A percentile compares a stretch with the other conserved stretches of the same genome.
Conservation (phyloP, 1,140 invertebrate species). For the Caenorhabditis remanei region DNA sequence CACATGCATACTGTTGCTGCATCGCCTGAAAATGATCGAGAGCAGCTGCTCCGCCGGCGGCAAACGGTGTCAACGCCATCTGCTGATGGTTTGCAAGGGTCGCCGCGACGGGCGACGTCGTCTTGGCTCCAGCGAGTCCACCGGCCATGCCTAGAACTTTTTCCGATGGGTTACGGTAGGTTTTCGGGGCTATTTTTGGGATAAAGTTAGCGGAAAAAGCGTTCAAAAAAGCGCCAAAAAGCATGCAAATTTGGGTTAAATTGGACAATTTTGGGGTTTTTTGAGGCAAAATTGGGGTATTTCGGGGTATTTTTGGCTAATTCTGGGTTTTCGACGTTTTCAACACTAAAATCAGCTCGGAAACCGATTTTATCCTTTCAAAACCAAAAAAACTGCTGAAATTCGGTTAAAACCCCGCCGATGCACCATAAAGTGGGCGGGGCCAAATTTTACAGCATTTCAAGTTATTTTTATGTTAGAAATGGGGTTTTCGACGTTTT, state of each 20-base stretch:
- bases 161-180: background rate
- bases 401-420: too few species aligned
- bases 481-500: too few species aligned
- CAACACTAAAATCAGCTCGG: too few species aligned
- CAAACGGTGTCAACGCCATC: constrained; percentile 18
- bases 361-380: too few species aligned
- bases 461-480: too few species aligned
- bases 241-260: background rate
- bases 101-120: background rate
- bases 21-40: constrained; percentile 25
- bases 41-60: constrained; percentile 13
- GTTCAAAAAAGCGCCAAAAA: background rate
- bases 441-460: too few species aligned
- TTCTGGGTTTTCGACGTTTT: too few species aligned
- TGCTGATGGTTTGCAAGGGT: constrained; percentile 1
- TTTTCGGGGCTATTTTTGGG: background rate
- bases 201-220: background rate
- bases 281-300: background rate
- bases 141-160: constrained; percentile 16
- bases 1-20: constrained; percentile 36
- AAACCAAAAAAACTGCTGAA: too few species aligned
- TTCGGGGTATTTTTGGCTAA: too few species aligned
- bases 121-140: constrained; percentile 13
- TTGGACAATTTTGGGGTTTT: background rate
- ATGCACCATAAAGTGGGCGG: too few species aligned